Base-by-base conservation (phyloP, 2,113 vertebrate genomes). In the Emydura subglobosa region DNA sequence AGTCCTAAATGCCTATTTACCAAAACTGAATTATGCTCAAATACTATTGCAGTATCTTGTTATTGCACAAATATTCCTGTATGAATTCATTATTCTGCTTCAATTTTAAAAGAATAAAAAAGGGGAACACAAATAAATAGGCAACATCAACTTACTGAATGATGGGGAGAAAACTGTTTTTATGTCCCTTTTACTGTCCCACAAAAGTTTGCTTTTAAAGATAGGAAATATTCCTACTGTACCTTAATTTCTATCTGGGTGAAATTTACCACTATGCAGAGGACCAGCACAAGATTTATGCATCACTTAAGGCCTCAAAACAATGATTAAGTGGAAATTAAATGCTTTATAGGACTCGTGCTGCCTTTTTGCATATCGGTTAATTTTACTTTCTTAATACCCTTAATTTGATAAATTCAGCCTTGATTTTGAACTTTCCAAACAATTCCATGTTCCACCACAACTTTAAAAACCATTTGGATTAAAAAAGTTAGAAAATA, bases 301-400 rank as follows among this genome's bases (percentile, higher is more conserved):
- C 50, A 81, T 83, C 95, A 94, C 87, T 92, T 93, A 93, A 96
- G 96, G 91, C 87, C 92, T 92, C 88, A 53, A 87, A 93, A 95
- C n/a, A 81, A 95, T 96, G 95, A 96, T 95, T 94, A 96, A 96
- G 94, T 88, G 76, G 82, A 89, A 97, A 96, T 90, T 93, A 95
- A 95, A 76, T 55, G 94, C 92, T 95, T 96, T 96, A 96, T 96
- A 91, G 92, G 83, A 93, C 95, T 91, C 85, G 21, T 44, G 94
- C 94, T 95, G 83, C 81, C 91, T 81, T 44, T 82, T 83, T 97
- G 84, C 93, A 86, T 78, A 89, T 80, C 78, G 19, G 8, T 95
- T 91, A 95, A 94, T 96, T 96, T 92, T 88, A 85, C 93, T 49
- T 84, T 95, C 79, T 31, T 53, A 93, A 92, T 76, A 50, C 74